phyloP scores from a whole-genome alignment of 1,140 invertebrate genomes.

The Harpegnathos saltator region DNA sequence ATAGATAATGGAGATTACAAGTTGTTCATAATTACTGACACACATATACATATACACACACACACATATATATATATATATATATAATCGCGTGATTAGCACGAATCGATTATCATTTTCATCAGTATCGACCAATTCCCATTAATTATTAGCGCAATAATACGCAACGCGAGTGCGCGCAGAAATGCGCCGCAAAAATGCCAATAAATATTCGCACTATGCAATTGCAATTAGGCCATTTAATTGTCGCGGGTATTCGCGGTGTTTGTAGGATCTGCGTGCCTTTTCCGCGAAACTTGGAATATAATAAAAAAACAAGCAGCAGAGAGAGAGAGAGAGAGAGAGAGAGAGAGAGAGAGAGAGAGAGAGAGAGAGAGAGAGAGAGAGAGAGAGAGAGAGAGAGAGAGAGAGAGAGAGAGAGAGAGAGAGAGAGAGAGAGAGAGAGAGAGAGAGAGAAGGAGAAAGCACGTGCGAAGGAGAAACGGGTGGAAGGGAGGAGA shows the following conservation, averaged over 20 bases:
- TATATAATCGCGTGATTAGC: not conserved
- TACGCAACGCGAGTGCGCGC: not conserved
- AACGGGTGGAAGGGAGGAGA: not conserved
- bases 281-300: conserved; percentile 12
- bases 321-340: not conserved
- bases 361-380: not conserved
- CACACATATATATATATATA: no score
- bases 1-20: not conserved
- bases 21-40: no score
- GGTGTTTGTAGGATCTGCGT: no score
- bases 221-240: conserved; percentile 49
- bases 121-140: not conserved
- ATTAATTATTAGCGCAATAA: not conserved
- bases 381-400: not conserved
- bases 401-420: not conserved
- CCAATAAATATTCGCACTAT: conserved; percentile 10
- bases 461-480: not conserved
- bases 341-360: not conserved
- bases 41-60: no score
- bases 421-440: not conserved
- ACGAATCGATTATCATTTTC: not conserved
- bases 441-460: not conserved
- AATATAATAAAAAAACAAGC: conserved; percentile 26
- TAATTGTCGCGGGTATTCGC: conserved; percentile 2
- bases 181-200: not conserved